A percentile compares a stretch with the other conserved stretches of the same genome.
Evolutionary conservation across 1,140 invertebrate genomes (phyloP).

Genomic region (Lithobius niger): DNA sequence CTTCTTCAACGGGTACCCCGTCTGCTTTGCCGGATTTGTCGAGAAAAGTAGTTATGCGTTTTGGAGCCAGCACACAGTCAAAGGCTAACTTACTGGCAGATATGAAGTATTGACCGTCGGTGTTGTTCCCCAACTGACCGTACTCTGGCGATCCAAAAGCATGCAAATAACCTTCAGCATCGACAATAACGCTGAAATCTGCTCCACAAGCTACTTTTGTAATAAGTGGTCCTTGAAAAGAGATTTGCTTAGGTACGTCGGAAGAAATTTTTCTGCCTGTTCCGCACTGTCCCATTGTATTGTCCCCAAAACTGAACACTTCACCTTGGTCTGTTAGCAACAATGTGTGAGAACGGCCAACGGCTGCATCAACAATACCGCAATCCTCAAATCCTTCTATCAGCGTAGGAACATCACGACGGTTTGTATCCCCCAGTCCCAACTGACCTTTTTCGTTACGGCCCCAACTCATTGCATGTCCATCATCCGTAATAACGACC

Average conservation of each 20-base stretch:
- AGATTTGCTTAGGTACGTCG: constrained; percentile 26
- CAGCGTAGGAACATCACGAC: too few species aligned
- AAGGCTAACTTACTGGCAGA: constrained; percentile 77
- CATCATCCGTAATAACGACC: too few species aligned
- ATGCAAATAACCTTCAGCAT: constrained; percentile 72
- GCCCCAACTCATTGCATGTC: too few species aligned
- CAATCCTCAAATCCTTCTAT: too few species aligned
- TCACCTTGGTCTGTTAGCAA: constrained; percentile 51
- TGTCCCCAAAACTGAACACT: constrained; percentile 77
- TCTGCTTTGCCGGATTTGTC: constrained; percentile 79
- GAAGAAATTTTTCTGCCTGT: too few species aligned
- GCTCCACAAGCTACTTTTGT: constrained; percentile 74
- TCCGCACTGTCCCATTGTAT: constrained; percentile 81
- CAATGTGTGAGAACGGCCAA: neutral
- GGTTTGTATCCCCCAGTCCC: too few species aligned
- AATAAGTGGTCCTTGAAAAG: constrained; percentile 54
- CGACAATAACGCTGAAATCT: constrained; percentile 81
- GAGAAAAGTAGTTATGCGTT: constrained; percentile 68
- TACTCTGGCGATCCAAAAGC: constrained; percentile 86
- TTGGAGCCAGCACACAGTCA: constrained; percentile 68
- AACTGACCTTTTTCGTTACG: too few species aligned
- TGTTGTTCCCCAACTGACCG: constrained; percentile 78
- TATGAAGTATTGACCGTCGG: constrained; percentile 85
- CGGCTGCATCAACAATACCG: too few species aligned
- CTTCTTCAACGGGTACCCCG: constrained; percentile 62